Evolutionary conservation across 2,888 invertebrate species (phyloP).

Genomic region (Crematogaster levior): DNA sequence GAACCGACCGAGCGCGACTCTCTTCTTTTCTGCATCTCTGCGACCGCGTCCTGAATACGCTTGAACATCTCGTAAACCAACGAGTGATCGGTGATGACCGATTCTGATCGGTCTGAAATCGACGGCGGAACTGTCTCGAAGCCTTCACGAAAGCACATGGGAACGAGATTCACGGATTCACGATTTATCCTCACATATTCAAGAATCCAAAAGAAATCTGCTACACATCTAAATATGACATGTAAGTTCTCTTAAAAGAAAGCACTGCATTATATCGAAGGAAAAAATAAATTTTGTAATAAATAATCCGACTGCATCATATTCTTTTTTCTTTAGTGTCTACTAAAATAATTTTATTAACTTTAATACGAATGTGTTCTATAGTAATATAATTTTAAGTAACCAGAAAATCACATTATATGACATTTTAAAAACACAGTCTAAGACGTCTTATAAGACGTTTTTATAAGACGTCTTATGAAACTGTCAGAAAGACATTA

Average conservation of each 20-base stretch:
- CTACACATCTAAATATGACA: neutral
- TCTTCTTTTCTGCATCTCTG: constrained; percentile 29
- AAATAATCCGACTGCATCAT: neutral
- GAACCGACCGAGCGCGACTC: constrained; percentile 1
- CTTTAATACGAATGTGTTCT: too few relatives aligned
- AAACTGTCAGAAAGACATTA: too few relatives aligned
- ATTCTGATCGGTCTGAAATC: neutral
- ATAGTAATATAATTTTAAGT: too few relatives aligned
- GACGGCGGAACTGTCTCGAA: neutral
- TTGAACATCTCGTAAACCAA: neutral
- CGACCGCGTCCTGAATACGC: neutral
- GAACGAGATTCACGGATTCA: neutral
- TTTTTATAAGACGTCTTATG: too few relatives aligned
- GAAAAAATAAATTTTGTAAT: neutral
- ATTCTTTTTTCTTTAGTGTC: neutral
- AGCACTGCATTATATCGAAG: neutral
- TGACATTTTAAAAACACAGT: too few relatives aligned
- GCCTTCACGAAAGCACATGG: too few relatives aligned
- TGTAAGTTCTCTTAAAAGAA: constrained; percentile 6
- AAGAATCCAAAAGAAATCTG: neutral
- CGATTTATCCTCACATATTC: neutral
- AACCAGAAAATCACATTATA: too few relatives aligned
- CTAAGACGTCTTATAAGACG: too few relatives aligned
- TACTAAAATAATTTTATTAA: neutral
- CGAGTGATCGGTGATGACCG: constrained; percentile 18